Base-by-base conservation (phyloP, 2,888 invertebrate genomes). In the Loripinus fragilis region DNA sequence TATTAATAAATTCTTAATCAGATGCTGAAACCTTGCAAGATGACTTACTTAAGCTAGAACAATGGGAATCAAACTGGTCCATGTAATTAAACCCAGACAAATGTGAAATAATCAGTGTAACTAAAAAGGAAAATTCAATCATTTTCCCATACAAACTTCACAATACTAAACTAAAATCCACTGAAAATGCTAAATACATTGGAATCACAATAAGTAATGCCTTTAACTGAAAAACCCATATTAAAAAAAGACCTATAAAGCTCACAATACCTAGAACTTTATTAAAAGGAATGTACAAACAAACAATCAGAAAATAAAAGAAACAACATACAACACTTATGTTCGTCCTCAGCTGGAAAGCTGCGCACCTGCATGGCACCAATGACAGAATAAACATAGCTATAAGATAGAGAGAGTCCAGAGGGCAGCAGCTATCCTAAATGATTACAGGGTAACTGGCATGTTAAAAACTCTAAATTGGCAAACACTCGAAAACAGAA, bases 81-180 rank as follows among this genome's bases (percentile, higher is more conserved):
- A 72, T 65, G 72, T 64, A 72, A 42, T 72, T 72, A 25, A 72
- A 72, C 30, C 64, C 38, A 28, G 72, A 72, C 33, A 72, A 64
- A 48, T 72, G 72, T 42, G 72, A 72, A 64, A 64, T 72, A 1
- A 33, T 72, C 17, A 17, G 65, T 7, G 55, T 72, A 42, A 45
- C 65, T 28, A 41, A 64, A 8, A 65, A 65, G 33, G 41, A 72
- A 48, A 72, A 64, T 42, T 45, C 65, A 2, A 41, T 65, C 48
- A 45, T 64, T n/a, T 72, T 38, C 64, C 64, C 65, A 1, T 72
- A 72, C 33, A 64, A 20, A 28, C 72, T 72, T 42, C 72, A 72
- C 33, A 45, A 65, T 33, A 65, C 28, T 45, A 35, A 35, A 64
- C 30, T 72, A 65, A 64, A 72, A 42, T 20, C 41, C 10, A 38